phyloP scores from a whole-genome alignment of 1,140 invertebrate genomes.

The Micrasema longulum region DNA sequence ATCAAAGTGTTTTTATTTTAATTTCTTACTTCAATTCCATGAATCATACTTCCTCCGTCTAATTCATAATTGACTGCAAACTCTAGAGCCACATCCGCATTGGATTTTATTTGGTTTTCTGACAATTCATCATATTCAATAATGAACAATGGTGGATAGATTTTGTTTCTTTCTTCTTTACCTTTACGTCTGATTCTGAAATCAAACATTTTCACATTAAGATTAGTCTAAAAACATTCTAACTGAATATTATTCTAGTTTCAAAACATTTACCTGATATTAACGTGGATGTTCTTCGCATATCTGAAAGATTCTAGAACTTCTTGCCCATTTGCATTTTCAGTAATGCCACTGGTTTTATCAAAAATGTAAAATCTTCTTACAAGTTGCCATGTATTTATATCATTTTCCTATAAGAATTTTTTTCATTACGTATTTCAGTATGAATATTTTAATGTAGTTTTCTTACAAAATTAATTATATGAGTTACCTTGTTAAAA shows the following conservation, averaged over 20 bases:
- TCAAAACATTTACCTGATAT: conserved; percentile 47
- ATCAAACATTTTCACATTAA: conserved; percentile 21
- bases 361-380: conserved; percentile 77
- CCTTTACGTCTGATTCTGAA: conserved; percentile 66
- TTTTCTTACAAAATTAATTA: no score
- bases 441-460: background rate
- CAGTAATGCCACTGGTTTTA: conserved; percentile 64
- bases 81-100: conserved; percentile 64
- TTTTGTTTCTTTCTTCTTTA: conserved; percentile 67
- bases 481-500: conserved; percentile 58
- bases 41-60: conserved; percentile 62
- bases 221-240: no score
- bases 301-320: conserved; percentile 63
- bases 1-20: no score
- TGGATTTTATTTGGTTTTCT: conserved; percentile 62
- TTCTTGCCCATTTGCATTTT: conserved; percentile 54
- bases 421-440: background rate
- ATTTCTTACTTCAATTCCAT: conserved; percentile 66
- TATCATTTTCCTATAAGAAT: conserved; percentile 61
- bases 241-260: background rate
- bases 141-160: conserved; percentile 71
- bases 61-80: conserved; percentile 73
- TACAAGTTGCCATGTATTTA: conserved; percentile 70
- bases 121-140: conserved; percentile 70
- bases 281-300: conserved; percentile 60